Conservation (phyloP, 1,140 invertebrate species). For the Anagrus nilaparvatae region DNA sequence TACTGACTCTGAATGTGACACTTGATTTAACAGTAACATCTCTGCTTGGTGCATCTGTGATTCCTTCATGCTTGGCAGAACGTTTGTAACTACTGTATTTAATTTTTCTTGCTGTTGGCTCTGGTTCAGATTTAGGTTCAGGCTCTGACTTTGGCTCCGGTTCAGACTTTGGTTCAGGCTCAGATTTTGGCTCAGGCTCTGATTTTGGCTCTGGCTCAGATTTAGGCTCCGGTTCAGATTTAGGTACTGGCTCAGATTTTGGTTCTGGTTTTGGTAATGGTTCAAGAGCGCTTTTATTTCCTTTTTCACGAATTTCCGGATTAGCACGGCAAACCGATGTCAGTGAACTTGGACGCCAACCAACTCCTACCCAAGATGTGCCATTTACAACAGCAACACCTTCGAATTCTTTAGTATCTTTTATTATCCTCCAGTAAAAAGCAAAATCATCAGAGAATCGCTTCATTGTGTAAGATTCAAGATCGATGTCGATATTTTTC, state of each 20-base stretch:
- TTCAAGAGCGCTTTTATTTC: conserved; percentile 17
- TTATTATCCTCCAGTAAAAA: conserved; percentile 74
- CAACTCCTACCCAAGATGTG: conserved; percentile 75
- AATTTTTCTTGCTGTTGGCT: conserved; percentile 29
- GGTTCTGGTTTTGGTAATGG: conserved; percentile 34
- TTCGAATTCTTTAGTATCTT: conserved; percentile 73
- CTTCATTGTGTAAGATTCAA: conserved; percentile 55
- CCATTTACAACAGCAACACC: conserved; percentile 73
- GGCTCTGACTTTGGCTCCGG: conserved; percentile 26
- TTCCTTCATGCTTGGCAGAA: conserved; percentile 30
- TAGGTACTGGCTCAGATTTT: conserved; percentile 23
- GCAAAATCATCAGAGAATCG: conserved; percentile 61
- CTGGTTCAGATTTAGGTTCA: conserved; percentile 32
- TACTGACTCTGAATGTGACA: conserved; percentile 61
- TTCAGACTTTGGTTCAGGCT: conserved; percentile 18
- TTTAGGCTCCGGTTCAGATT: conserved; percentile 24
- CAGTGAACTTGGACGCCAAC: conserved; percentile 66
- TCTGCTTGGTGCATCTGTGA: conserved; percentile 24
- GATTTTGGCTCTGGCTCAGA: conserved; percentile 32
- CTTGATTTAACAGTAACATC: conserved; percentile 61
- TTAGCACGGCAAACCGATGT: conserved; percentile 67
- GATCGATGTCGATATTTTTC: conserved; percentile 53
- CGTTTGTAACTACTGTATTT: conserved; percentile 38
- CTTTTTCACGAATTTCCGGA: conserved; percentile 49
- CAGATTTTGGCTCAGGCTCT: conserved; percentile 34